Percentiles rank a stretch among this genome's conserved stretches.
Evolutionary conservation across 2,797 vertebrate species (phyloP).

Genomic region (Mus spretus): DNA sequence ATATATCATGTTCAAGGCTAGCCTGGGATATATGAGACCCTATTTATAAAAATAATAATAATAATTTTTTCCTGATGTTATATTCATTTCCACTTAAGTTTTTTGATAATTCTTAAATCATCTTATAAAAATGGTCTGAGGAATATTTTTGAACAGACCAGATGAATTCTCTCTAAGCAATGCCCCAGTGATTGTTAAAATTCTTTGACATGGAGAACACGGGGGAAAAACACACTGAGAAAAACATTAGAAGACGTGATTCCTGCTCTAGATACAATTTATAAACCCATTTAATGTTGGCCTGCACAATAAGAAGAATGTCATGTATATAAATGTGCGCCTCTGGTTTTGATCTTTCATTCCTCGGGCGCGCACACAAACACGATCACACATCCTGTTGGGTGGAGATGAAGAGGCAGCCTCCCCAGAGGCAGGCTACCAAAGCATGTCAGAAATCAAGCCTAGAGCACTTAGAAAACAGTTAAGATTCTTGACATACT

Average conservation of each 20-base stretch:
- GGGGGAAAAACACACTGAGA: not conserved
- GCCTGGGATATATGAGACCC: not conserved
- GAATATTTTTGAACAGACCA: not conserved
- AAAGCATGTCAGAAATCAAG: not conserved
- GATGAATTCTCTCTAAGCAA: not conserved
- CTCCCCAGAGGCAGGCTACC: not conserved
- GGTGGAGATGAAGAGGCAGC: too few species aligned
- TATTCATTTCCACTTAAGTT: not conserved
- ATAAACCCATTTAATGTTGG: not conserved
- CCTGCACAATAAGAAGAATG: not conserved
- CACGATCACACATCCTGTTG: not conserved
- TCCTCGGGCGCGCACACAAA: not conserved
- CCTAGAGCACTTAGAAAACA: slow-evolving; percentile 48
- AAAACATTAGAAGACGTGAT: slow-evolving; percentile 14
- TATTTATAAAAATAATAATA: not conserved
- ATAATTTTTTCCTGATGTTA: not conserved
- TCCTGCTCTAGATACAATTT: slow-evolving; percentile 27
- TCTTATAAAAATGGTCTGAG: slow-evolving; percentile 7
- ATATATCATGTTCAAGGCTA: not conserved
- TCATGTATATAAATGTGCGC: not conserved
- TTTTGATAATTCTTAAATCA: not conserved
- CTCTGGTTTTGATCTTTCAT: not conserved
- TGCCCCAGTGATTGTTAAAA: not conserved
- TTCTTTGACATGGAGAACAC: not conserved
- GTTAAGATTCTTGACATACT: slow-evolving; percentile 90